These are phyloP conservation scores for Cerceris rybyensis DNA, from an alignment of 2,888 invertebrate genomes.

Conservation along the genomic window DNA sequence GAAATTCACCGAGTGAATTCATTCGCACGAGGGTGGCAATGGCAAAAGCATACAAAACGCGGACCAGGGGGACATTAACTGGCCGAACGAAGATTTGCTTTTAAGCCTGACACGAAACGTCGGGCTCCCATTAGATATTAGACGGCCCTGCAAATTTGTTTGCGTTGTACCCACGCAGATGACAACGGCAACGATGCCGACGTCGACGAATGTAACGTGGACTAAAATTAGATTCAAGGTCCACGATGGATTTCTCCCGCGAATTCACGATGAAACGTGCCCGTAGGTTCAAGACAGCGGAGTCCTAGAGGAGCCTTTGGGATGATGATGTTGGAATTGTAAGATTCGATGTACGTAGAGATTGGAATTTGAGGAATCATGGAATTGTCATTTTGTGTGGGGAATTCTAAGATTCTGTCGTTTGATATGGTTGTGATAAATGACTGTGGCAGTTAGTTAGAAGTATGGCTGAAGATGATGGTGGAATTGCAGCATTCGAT, in stretches of 20 bases:
- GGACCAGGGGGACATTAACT: slow-evolving; percentile 5
- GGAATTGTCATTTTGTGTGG: background rate
- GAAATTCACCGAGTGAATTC: background rate
- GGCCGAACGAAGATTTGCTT: slow-evolving; percentile 48
- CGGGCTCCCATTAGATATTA: slow-evolving; percentile 42
- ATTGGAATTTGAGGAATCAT: background rate
- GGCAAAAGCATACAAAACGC: slow-evolving; percentile 25
- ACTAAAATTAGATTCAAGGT: slow-evolving; percentile 52
- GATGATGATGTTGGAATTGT: slow-evolving; percentile 15
- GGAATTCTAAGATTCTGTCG: too few species aligned
- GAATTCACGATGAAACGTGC: slow-evolving; percentile 19
- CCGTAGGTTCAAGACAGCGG: slow-evolving; percentile 26
- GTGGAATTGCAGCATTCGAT: background rate
- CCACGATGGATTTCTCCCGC: slow-evolving; percentile 26
- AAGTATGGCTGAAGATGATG: too few species aligned
- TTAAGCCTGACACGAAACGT: slow-evolving; percentile 40
- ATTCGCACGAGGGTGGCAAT: slow-evolving; percentile 5
- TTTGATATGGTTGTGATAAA: too few species aligned
- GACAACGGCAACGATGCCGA: slow-evolving; percentile 40
- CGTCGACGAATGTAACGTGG: slow-evolving; percentile 33
- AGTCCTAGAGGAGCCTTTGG: slow-evolving; percentile 12
- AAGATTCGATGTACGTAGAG: background rate
- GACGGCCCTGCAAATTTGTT: slow-evolving; percentile 48
- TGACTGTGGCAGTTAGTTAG: too few species aligned
- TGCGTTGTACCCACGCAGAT: slow-evolving; percentile 41